Conservation (phyloP, 2,113 vertebrate species). For the Pungitius pungitius region DNA sequence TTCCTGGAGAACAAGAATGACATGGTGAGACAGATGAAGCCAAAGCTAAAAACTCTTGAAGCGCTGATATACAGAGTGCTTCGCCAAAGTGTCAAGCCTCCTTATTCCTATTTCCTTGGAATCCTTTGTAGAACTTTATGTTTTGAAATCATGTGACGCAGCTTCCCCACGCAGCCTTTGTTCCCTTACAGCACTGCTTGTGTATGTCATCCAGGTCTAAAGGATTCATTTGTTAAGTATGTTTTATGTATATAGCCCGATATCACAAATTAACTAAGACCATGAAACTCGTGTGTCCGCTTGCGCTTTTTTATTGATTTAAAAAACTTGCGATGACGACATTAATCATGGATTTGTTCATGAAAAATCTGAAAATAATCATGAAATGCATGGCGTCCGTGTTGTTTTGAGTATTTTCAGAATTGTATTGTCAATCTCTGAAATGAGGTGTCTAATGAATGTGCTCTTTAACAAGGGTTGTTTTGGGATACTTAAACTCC, state of each 20-base stretch:
- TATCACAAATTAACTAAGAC: not conserved
- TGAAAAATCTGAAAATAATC: not conserved
- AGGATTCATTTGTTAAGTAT: not conserved
- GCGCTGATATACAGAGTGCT: not conserved
- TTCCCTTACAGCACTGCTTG: not conserved
- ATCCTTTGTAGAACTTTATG: too few species aligned
- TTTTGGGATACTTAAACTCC: not conserved
- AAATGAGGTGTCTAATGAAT: not conserved
- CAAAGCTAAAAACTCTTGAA: not conserved
- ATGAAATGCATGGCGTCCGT: not conserved
- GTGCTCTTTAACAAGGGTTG: not conserved
- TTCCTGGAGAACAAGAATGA: conserved; percentile 97
- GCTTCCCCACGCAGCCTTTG: not conserved
- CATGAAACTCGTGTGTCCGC: not conserved
- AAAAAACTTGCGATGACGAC: not conserved
- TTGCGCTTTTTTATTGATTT: not conserved
- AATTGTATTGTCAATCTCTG: not conserved
- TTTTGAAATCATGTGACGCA: too few species aligned
- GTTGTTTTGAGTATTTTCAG: not conserved
- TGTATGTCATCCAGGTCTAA: not conserved
- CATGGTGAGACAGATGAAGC: conserved; percentile 84
- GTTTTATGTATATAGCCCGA: not conserved
- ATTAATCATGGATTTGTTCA: not conserved
- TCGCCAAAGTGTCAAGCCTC: not conserved
- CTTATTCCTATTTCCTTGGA: not conserved